Evolutionary conservation across 2,888 invertebrate genomes (phyloP), one percentile per base, ranked within the genome.

Genomic region (Meiosimyza platycephala): DNA sequence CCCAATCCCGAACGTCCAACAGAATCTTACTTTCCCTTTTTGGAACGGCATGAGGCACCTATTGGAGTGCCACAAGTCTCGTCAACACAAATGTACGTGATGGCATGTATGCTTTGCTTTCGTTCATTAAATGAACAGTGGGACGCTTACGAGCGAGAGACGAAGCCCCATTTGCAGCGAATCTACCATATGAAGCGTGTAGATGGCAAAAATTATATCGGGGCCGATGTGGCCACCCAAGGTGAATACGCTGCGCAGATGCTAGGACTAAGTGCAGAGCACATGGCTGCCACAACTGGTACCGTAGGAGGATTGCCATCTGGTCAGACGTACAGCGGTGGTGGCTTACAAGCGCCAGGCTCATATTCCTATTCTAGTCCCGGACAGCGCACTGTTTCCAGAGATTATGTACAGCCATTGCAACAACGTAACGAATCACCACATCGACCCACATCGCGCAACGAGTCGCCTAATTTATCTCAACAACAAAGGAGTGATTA

Each of bases 161-260:
- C 92, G 83, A 94, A 94, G 79, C 96, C 97, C 1, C 93, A 95
- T 85, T 90, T 92, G 77, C 95, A 96, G 85, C 89, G 97, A 70
- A 91, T 97, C 82, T 97, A 97, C 85, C 97, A 97, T 93, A 90
- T 97, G 88, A 97, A 97, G 87, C 89, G 97, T 79, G 92, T 94
- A 79, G 97, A 97, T 84, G 95, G 96, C 82, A 95, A 96, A 75
- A 93, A 94, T 0, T 97, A 94, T 82, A 96, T 95, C 47, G 94
- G 95, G 4, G 95, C 95, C 1, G 96, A 95, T 86, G 94, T 96
- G 92, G 91, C 93, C 68, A 90, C 95, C 78, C 95, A 95, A 85
- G 95, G 96, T 68, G 97, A 97, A 88, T 97, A 96, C 88, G 96
- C 95, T 67, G 95, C 96, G 33, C 96, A 96, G 84, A 92, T 96